Evolutionary conservation across 2,888 invertebrate genomes (phyloP).

Genomic region (Doris montereyensis): DNA sequence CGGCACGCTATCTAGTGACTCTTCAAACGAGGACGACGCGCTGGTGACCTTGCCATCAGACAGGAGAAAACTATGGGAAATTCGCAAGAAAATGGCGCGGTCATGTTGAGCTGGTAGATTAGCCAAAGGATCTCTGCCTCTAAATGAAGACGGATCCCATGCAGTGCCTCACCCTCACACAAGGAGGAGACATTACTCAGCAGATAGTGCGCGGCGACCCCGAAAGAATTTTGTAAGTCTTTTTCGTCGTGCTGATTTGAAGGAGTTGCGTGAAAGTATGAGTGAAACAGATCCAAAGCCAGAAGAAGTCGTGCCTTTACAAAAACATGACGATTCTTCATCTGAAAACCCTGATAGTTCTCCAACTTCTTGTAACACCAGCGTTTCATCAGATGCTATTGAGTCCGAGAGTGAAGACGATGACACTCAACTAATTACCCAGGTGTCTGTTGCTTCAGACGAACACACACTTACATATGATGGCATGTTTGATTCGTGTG

Average conservation of each 20-base stretch:
- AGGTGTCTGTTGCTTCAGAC: slow-evolving; percentile 28
- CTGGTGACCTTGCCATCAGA: too few species aligned
- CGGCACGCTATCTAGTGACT: slow-evolving; percentile 33
- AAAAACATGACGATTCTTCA: slow-evolving; percentile 16
- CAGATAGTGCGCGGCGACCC: slow-evolving; percentile 17
- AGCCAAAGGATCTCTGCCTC: slow-evolving; percentile 1
- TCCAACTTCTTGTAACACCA: slow-evolving; percentile 22
- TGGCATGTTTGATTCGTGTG: neutral
- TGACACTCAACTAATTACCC: slow-evolving; percentile 33
- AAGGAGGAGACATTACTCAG: slow-evolving; percentile 33
- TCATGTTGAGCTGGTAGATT: slow-evolving; percentile 32
- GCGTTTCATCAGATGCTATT: slow-evolving; percentile 27
- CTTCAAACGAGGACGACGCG: slow-evolving; percentile 27
- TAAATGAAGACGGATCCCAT: neutral
- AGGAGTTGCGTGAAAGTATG: neutral
- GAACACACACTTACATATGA: slow-evolving; percentile 28
- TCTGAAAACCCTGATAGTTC: slow-evolving; percentile 40
- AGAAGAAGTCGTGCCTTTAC: neutral
- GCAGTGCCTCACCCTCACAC: neutral
- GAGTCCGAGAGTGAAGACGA: slow-evolving; percentile 36
- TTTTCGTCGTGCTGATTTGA: neutral
- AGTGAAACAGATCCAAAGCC: neutral
- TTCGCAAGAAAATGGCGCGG: slow-evolving; percentile 28
- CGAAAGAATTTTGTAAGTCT: neutral
- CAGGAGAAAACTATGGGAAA: too few species aligned